Base-by-base conservation (phyloP, 2,113 vertebrate species). In the Chaenogobius annularis region DNA sequence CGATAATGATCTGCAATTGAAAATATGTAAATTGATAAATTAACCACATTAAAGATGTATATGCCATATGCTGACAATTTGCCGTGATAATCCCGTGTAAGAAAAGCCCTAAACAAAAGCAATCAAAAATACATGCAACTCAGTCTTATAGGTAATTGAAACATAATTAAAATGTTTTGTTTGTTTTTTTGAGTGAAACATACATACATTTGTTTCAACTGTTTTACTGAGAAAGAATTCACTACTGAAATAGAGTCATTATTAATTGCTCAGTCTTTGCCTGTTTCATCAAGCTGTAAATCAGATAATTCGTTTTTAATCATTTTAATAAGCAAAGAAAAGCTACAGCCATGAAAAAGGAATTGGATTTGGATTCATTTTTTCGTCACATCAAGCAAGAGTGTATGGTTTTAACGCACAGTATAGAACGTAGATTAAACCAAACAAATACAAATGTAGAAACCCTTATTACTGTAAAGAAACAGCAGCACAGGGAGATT, bases 261-360 rank as follows among this genome's bases (percentile, higher is more conserved):
- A 55, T 20, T 85, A 74, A 55, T 79, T 61, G 47, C 26, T 35
- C 58, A 17, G 15, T 48, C 70, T 54, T 56, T 70, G 71, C 83
- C 70, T 74, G 75, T 75, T 48, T 81, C 74, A 78, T 78, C 62
- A 70, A 73, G 75, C 66, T 77, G 68, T 70, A 80, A 79, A 82
- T 48, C 62, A 75, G 52, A 81, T 82, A n/a, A 86, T 83, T 88
- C 0, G 15, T 62, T 62, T 62, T 62, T 62, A 62, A 62, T 62
- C 76, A 48, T 73, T 79, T 87, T 69, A 72, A 79, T 76, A 70
- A 72, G 59, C 20, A 10, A 68, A 58, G 58, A 74, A 55, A 74
- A 81, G 75, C 65, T 70, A 66, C 48, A 71, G 23, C 37, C 55
- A 12, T 72, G 69, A 54, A 69, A 15, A 70, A 80, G 79, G 63